phyloP scores from a whole-genome alignment of 1,140 invertebrate species.

The Galendromus occidentalis region DNA sequence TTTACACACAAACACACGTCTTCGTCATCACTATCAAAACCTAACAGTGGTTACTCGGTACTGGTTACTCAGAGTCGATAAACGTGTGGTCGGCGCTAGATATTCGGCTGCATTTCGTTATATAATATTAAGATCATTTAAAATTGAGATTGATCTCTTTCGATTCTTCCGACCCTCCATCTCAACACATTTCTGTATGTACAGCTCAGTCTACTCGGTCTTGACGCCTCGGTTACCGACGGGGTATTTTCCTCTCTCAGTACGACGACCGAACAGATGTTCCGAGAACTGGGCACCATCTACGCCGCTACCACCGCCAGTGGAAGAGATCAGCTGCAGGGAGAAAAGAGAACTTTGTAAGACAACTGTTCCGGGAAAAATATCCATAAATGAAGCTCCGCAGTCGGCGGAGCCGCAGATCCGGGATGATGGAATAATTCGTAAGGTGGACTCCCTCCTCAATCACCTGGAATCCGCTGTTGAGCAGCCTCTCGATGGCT shows the following conservation, averaged over 20 bases:
- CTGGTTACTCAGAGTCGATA: no score
- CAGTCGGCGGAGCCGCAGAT: not conserved
- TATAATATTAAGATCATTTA: no score
- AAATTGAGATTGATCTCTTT: no score
- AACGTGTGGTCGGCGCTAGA: no score
- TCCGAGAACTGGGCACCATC: not conserved
- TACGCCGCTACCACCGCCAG: not conserved
- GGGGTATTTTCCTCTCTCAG: not conserved
- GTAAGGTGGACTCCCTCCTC: not conserved
- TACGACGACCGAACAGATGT: not conserved
- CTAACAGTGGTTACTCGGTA: no score
- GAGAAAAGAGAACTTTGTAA: not conserved
- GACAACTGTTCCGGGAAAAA: not conserved
- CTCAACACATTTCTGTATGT: no score
- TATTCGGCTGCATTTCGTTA: no score
- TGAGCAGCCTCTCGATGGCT: conserved; percentile 65
- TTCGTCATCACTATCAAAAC: no score
- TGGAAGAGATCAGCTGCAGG: not conserved
- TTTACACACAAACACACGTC: no score
- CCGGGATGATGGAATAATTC: not conserved
- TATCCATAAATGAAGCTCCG: not conserved
- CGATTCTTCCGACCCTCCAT: no score
- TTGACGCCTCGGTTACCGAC: not conserved
- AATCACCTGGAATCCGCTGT: conserved; percentile 49
- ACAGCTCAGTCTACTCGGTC: not conserved